A percentile compares a stretch with the other conserved stretches of the same genome.
Conservation (phyloP, 2,797 vertebrate genomes). For the Danio tinwini region DNA sequence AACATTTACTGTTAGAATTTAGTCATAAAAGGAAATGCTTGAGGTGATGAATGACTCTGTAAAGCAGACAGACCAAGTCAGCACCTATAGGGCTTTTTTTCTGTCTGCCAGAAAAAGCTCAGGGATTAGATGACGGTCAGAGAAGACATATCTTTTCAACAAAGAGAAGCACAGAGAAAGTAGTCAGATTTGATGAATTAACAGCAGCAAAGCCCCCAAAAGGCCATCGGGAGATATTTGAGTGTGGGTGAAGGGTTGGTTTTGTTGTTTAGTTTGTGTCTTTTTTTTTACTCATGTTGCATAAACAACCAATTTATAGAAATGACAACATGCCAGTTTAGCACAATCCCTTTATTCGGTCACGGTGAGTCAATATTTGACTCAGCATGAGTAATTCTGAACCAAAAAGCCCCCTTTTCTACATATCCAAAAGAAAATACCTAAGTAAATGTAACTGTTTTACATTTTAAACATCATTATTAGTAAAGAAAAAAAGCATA, state of each 20-base stretch:
- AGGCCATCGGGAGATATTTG: neutral
- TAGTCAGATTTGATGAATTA: conserved; percentile 11
- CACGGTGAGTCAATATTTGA: conserved; percentile 34
- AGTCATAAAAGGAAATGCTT: conserved; percentile 34
- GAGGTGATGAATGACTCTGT: conserved; percentile 44
- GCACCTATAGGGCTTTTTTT: conserved; percentile 48
- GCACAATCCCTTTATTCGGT: conserved; percentile 7
- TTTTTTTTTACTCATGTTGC: conserved; percentile 38
- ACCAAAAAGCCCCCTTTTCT: conserved; percentile 17
- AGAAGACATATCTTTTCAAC: conserved; percentile 31
- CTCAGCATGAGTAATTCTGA: conserved; percentile 48
- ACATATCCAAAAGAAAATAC: neutral
- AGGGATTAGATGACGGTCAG: conserved; percentile 43
- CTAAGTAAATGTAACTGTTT: neutral
- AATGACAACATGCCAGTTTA: conserved; percentile 16
- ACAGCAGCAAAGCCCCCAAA: neutral
- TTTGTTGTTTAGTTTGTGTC: conserved; percentile 35
- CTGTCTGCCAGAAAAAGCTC: conserved; percentile 39
- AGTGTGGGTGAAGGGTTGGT: conserved; percentile 7
- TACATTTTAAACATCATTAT: neutral
- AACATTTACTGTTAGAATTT: conserved; percentile 41
- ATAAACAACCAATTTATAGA: conserved; percentile 39
- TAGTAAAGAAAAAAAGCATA: neutral
- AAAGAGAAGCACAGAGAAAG: conserved; percentile 7
- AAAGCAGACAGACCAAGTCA: conserved; percentile 44